Evolutionary conservation across 2,113 vertebrate species (phyloP), one percentile per base, ranked within the genome.

Genomic region (Crotalus horridus): DNA sequence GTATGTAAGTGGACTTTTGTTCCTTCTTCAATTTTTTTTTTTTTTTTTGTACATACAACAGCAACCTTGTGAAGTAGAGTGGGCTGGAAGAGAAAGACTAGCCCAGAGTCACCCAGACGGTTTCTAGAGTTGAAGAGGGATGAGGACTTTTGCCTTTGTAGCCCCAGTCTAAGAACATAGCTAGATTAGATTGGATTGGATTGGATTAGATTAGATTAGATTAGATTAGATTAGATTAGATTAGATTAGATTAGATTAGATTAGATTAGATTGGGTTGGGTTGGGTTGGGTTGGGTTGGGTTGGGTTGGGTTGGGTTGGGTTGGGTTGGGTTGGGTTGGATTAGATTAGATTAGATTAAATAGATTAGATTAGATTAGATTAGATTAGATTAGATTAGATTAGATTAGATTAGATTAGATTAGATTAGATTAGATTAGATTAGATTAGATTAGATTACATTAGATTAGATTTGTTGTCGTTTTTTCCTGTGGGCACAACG

Each of bases 171-270:
- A 81, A 17, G 33, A 74, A 2, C 69, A 74, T 39, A 74, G 2
- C 17, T 81, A 81, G 48, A 51, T 51, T 51, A 51, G 48, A 51
- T 51, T 51, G 9, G 48, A 1, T 48, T 48, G 1, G 48, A 1
- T 48, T 48, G 1, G 48, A 1, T 48, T 48, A 1, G 6, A 0
- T 48, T 48, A 1, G 48, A 0, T 48, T 48, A 0, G 48, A 1
- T 48, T 48, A 0, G 48, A 1, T 48, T 48, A 0, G 48, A 1
- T 48, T 48, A 1, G 7, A 1, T 48, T 48, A 7, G 48, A 1
- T 48, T 48, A 48, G 48, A 1, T 51, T 51, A 51, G 48, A 1
- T 51, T 51, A 51, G 48, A 1, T 51, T 51, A 8, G 48, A 1
- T 51, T 51, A 1, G 48, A 1, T 48, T 48, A 1, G 48, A 1